These are phyloP conservation scores for Ptychodera flava DNA, from an alignment of 35 echinoderm and acorn worm genomes.

Conservation along the genomic window DNA sequence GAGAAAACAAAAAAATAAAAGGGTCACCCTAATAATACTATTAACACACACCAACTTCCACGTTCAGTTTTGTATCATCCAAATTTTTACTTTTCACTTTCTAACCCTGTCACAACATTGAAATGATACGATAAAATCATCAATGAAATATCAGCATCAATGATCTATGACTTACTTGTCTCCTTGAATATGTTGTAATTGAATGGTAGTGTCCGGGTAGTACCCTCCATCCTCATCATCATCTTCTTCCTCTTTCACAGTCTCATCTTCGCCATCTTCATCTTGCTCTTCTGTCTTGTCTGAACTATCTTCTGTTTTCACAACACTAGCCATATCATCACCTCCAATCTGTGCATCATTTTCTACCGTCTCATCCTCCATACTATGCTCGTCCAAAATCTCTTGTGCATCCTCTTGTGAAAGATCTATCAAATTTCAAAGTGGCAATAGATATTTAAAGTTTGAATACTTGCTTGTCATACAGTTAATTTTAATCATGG, in stretches of 20 bases:
- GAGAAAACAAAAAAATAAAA: too few relatives aligned
- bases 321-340: neutral
- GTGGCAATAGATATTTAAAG: too few relatives aligned
- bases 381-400: neutral
- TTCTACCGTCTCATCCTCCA: constrained; percentile 8
- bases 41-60: too few relatives aligned
- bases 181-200: constrained; percentile 73
- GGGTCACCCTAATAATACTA: too few relatives aligned
- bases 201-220: constrained; percentile 81
- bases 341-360: constrained; percentile 1
- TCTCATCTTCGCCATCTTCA: constrained; percentile 6
- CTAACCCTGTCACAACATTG: too few relatives aligned
- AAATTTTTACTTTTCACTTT: too few relatives aligned
- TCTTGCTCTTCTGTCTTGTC: neutral
- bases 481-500: too few relatives aligned
- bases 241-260: neutral
- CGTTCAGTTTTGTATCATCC: too few relatives aligned
- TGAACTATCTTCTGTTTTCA: constrained; percentile 4
- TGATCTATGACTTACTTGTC: constrained; percentile 42
- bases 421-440: too few relatives aligned
- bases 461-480: too few relatives aligned
- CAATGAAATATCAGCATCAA: too few relatives aligned
- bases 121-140: too few relatives aligned
- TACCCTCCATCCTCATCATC: constrained; percentile 41
- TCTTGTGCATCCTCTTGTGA: neutral